phyloP scores from a whole-genome alignment of 37 sponge, comb jelly and placozoan species.

The Aphrocallistes beatrix region DNA sequence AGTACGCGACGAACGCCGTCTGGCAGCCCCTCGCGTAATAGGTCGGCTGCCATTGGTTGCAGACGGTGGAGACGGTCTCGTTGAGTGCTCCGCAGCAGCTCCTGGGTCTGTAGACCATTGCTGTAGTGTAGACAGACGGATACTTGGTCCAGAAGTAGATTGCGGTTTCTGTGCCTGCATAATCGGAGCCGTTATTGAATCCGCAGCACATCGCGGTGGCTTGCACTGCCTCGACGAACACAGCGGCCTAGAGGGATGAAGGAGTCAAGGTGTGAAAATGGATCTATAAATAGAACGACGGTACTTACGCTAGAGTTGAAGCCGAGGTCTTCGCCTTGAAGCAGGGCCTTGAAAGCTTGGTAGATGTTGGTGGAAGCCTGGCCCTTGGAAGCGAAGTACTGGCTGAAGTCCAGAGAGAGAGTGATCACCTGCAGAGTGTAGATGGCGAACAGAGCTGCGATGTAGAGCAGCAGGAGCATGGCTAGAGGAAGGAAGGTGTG shows the following conservation, averaged over 20 bases:
- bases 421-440: background rate
- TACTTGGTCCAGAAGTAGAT: no score
- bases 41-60: background rate
- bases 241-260: background rate
- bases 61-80: background rate
- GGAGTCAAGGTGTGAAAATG: background rate
- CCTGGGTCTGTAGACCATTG: background rate
- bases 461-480: background rate
- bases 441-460: background rate
- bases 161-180: no score
- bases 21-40: background rate
- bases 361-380: background rate
- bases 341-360: background rate
- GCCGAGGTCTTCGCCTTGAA: no score
- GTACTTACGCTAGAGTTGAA: no score
- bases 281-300: background rate
- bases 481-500: no score
- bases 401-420: background rate
- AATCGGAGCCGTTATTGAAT: background rate
- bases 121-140: no score
- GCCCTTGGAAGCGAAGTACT: background rate
- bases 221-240: background rate
- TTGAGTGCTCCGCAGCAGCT: background rate
- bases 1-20: background rate
- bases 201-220: background rate